Conservation (phyloP, 2,797 vertebrate species). For the Syngnathus acus region DNA sequence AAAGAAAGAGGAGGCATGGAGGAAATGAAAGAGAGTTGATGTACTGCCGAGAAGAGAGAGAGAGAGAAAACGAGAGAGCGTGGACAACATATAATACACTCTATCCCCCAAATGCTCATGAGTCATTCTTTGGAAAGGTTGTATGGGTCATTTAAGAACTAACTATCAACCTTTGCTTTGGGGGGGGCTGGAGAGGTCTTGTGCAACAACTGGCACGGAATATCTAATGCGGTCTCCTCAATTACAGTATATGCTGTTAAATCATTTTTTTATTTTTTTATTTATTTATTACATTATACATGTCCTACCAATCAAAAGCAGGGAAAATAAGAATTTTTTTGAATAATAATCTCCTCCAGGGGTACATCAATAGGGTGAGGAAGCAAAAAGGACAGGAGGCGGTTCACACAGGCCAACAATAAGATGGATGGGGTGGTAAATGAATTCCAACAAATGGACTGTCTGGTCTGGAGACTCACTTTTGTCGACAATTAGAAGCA, state of each 20-base stretch:
- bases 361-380: background rate
- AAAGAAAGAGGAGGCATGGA: constrained; percentile 2
- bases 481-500: constrained; percentile 35
- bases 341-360: too few relatives aligned
- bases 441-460: constrained; percentile 27
- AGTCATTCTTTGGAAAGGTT: constrained; percentile 9
- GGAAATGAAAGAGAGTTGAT: constrained; percentile 6
- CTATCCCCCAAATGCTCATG: constrained; percentile 6
- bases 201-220: constrained; percentile 1
- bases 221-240: background rate
- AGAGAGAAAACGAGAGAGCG: background rate
- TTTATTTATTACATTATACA: too few relatives aligned
- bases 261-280: too few relatives aligned
- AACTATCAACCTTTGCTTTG: background rate
- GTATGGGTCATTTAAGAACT: constrained; percentile 4
- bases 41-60: constrained; percentile 1
- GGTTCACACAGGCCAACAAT: constrained; percentile 13
- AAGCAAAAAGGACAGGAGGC: constrained; percentile 1
- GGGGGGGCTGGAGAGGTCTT: background rate
- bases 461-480: constrained; percentile 22
- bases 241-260: background rate
- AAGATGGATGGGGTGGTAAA: constrained; percentile 12
- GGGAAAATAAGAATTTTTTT: background rate
- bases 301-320: background rate
- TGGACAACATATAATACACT: constrained; percentile 6